Evolutionary conservation across 2,797 vertebrate genomes (phyloP).

Genomic region (Ara ararauna): DNA sequence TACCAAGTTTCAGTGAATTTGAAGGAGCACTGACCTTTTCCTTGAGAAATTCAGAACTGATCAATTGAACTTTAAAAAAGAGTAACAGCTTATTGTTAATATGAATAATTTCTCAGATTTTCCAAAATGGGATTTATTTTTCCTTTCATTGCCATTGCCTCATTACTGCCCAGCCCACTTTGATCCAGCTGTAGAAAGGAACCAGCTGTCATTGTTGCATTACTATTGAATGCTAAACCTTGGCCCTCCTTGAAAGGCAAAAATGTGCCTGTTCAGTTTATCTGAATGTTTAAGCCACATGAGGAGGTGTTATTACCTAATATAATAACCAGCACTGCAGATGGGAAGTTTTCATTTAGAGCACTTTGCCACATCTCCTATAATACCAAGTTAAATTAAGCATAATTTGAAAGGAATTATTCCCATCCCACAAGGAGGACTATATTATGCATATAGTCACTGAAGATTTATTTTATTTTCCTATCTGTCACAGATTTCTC

Average conservation of each 20-base stretch:
- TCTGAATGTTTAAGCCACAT: not conserved
- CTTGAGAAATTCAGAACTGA: not conserved
- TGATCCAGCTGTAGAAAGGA: not conserved
- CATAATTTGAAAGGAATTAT: not conserved
- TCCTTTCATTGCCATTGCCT: not conserved
- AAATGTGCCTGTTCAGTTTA: not conserved
- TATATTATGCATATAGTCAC: not conserved
- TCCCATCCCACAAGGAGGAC: not conserved
- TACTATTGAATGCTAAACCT: not conserved
- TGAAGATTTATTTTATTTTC: not conserved
- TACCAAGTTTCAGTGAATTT: not conserved
- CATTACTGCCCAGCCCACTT: not conserved
- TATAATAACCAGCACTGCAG: not conserved
- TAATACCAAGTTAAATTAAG: not conserved
- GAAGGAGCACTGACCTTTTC: not conserved
- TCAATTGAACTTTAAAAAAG: not conserved
- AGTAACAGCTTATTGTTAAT: not conserved
- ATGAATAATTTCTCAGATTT: not conserved
- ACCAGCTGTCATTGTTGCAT: accelerated
- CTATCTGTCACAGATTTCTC: not conserved
- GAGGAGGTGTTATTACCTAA: not conserved
- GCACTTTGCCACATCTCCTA: not conserved
- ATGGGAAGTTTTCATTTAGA: not conserved
- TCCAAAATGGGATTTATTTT: not conserved
- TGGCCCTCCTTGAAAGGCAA: not conserved